phyloP scores from a whole-genome alignment of 1,140 invertebrate species.

The Coptotermes formosanus region DNA sequence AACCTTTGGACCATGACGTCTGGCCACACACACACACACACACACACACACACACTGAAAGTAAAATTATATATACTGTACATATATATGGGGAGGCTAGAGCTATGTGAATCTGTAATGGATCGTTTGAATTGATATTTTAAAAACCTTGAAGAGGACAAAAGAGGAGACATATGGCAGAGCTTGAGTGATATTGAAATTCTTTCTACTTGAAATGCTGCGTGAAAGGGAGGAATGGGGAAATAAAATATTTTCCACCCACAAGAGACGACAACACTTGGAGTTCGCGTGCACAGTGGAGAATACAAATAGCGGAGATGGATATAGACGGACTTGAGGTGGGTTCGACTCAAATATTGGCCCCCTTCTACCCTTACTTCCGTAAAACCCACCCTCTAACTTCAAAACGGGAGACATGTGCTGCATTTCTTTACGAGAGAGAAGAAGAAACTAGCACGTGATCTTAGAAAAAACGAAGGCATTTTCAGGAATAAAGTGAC shows the following conservation, averaged over 20 bases:
- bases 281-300: background rate
- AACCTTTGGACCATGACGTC: too few relatives aligned
- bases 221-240: background rate
- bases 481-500: background rate
- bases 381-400: background rate
- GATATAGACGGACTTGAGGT: background rate
- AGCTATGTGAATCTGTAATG: background rate
- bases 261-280: conserved; percentile 13
- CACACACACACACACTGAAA: too few relatives aligned
- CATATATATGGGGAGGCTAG: too few relatives aligned
- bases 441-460: conserved; percentile 14
- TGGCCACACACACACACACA: too few relatives aligned
- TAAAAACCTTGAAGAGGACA: background rate
- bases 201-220: conserved; percentile 12
- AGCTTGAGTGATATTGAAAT: background rate
- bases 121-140: background rate
- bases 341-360: background rate
- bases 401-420: conserved; percentile 14
- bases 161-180: background rate
- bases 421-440: background rate
- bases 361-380: background rate
- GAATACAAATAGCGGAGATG: background rate
- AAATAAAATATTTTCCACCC: conserved; percentile 7
- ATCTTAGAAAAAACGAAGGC: background rate
- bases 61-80: too few relatives aligned